Base-by-base conservation (phyloP, 92 coral and sea anemone species). In the Hydrozoanthus gracilis region DNA sequence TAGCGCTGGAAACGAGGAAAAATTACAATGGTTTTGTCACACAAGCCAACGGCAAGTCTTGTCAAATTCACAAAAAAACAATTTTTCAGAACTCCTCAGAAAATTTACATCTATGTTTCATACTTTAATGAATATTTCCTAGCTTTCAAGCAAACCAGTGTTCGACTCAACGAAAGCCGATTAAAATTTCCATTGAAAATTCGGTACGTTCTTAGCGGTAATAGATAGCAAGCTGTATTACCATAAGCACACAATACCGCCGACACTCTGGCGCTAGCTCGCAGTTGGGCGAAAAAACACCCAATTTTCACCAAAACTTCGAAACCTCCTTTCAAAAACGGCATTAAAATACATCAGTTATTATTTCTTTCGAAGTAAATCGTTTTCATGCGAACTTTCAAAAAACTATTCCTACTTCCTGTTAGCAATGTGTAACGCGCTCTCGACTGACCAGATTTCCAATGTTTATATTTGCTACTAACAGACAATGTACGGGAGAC, bases 201-300 rank as follows among this genome's bases (percentile, higher is more conserved):
- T 80, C 70, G 61, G 85, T 27, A 80, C 85, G 69, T 73, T 79
- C 85, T 80, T 45, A 65, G 75, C 85, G 69, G 85, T 60, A 80
- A 80, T 80, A 80, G 85, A 80, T 80, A 80, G 85, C 56, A 7
- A 16, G 54, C 7, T 70, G 56, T 80, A 64, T 91, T 93, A 80
- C 51, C 86, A 86, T 89, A 84, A 76, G 62, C 88, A 66, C 83
- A 77, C 79, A 88, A 87, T 90, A 78, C 89, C 78, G 95, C 94
- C 95, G 98, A 92, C 98, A 83, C 15, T 0, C 64, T 91, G 98
- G 98, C 98, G 98, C 98, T 96, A 15, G 20, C 86, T 17, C 92
- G 77, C 95, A 72, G 93, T 86, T 86, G 98, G 98, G 95, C 82
- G 91, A 89, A 95, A 91, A 87, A 91, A 92, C 90, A 91, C 73